These are phyloP conservation scores for Lates calcarifer DNA, from an alignment of 2,113 vertebrate species.

Conservation along the genomic window DNA sequence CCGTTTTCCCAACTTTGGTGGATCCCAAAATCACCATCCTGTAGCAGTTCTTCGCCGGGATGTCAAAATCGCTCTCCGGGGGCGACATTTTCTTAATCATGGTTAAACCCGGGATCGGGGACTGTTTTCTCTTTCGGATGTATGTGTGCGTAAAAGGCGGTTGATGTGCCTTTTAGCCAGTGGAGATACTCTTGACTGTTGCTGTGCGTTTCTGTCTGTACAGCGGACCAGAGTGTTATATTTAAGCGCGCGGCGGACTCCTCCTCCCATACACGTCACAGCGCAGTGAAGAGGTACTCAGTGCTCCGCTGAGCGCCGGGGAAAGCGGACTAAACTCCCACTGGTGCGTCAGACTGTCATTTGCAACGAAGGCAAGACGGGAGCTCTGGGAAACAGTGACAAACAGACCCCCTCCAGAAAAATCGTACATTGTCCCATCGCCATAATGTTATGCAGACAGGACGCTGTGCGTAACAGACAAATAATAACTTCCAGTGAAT, in stretches of 20 bases:
- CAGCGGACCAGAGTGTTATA: constrained; percentile 9
- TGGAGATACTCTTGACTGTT: neutral
- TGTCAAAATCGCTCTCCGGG: constrained; percentile 90
- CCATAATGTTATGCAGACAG: too few relatives aligned
- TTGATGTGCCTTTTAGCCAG: accelerated
- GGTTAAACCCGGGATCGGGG: constrained; percentile 55
- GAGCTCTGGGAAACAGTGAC: neutral
- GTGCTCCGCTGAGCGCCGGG: constrained; percentile 6
- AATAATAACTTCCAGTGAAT: neutral
- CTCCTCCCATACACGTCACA: constrained; percentile 72
- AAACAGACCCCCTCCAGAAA: neutral
- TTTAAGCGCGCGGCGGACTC: constrained; percentile 47
- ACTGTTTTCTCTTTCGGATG: neutral
- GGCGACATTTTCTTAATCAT: constrained; percentile 98
- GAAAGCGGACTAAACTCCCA: constrained; percentile 45
- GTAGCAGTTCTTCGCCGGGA: constrained; percentile 97
- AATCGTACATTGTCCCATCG: neutral
- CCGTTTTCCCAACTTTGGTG: constrained; percentile 98
- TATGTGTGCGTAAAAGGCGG: constrained; percentile 32
- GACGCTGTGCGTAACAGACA: neutral
- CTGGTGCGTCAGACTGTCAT: constrained; percentile 64
- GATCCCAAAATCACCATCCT: constrained; percentile 98
- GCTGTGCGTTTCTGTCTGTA: constrained; percentile 35
- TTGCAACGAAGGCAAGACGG: constrained; percentile 15
- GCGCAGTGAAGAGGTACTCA: neutral